A percentile compares a stretch with the other conserved stretches of the same genome.
Conservation (phyloP, 2,797 vertebrate species). For the Ceryle rudis region DNA sequence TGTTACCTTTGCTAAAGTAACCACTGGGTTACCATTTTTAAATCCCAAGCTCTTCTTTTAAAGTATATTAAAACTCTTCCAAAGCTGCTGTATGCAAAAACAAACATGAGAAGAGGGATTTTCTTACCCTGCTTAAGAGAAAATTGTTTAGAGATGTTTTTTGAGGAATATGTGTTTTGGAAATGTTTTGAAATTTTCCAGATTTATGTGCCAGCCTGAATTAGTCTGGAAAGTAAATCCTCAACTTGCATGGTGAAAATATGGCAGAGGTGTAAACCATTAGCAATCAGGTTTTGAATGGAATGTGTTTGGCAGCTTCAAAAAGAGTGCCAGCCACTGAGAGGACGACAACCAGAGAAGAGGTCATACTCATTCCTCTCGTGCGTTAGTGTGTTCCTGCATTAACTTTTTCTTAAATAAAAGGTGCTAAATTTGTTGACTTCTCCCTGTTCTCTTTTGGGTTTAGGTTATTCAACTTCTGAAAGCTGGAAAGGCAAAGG, state of each 20-base stretch:
- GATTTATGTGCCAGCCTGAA: background rate
- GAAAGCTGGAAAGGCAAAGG: slow-evolving; percentile 95
- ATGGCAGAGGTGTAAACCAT: background rate
- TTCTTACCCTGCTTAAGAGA: background rate
- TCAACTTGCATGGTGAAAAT: background rate
- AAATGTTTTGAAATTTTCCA: background rate
- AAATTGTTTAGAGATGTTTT: background rate
- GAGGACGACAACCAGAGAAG: background rate
- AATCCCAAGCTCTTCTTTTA: background rate
- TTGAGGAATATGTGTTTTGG: background rate
- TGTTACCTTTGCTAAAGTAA: background rate
- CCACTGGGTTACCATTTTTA: background rate
- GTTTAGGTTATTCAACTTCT: slow-evolving; percentile 92
- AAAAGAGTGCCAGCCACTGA: background rate
- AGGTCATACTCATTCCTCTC: background rate
- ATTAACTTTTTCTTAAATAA: background rate
- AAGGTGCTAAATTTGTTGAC: background rate
- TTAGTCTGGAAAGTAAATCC: background rate
- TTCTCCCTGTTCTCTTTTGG: background rate
- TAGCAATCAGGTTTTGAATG: background rate
- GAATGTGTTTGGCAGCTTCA: background rate
- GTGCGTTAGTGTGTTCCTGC: background rate
- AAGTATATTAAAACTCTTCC: background rate
- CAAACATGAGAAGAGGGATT: background rate
- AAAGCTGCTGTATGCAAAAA: background rate